A percentile compares a stretch with the other conserved stretches of the same genome.
Conservation (phyloP, 1,140 invertebrate genomes). For the Rhyzopertha dominica region DNA sequence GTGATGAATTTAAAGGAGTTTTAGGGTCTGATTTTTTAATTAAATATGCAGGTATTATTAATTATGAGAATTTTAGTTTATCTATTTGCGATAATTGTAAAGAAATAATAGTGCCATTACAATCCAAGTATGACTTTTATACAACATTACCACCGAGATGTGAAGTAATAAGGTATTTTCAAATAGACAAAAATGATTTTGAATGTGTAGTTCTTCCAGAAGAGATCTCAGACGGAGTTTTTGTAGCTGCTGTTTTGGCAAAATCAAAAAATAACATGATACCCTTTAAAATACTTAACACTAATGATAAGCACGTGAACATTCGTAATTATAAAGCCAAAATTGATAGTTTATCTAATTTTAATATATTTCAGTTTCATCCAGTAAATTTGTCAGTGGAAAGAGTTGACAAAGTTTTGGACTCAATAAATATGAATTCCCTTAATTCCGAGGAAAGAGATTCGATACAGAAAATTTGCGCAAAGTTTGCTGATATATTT, state of each 20-base stretch:
- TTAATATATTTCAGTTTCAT: slow-evolving; percentile 15
- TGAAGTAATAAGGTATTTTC: slow-evolving; percentile 21
- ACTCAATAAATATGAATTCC: slow-evolving; percentile 25
- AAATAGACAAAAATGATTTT: slow-evolving; percentile 9
- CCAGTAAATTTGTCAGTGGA: slow-evolving; percentile 13
- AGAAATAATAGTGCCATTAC: slow-evolving; percentile 9
- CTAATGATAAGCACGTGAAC: slow-evolving; percentile 15
- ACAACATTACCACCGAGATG: slow-evolving; percentile 16
- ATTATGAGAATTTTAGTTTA: slow-evolving; percentile 16
- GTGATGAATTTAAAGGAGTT: slow-evolving; percentile 15
- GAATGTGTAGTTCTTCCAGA: slow-evolving; percentile 19
- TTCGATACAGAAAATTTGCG: slow-evolving; percentile 26
- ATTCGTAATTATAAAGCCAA: slow-evolving; percentile 20
- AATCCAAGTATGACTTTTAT: slow-evolving; percentile 13
- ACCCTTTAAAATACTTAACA: slow-evolving; percentile 19
- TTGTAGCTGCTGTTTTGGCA: slow-evolving; percentile 12
- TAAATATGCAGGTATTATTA: slow-evolving; percentile 15
- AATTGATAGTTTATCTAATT: slow-evolving; percentile 16
- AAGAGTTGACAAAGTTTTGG: slow-evolving; percentile 13
- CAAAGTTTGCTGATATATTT: slow-evolving; percentile 35
- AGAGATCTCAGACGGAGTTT: slow-evolving; percentile 19
- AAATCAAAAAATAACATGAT: slow-evolving; percentile 10
- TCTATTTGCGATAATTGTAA: slow-evolving; percentile 8
- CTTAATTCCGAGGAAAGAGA: slow-evolving; percentile 29
- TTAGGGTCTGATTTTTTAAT: slow-evolving; percentile 21